Percentiles rank a stretch among this genome's conserved stretches.
Evolutionary conservation across 1,140 invertebrate genomes (phyloP).

Genomic region (Drosophila pseudoananassae): DNA sequence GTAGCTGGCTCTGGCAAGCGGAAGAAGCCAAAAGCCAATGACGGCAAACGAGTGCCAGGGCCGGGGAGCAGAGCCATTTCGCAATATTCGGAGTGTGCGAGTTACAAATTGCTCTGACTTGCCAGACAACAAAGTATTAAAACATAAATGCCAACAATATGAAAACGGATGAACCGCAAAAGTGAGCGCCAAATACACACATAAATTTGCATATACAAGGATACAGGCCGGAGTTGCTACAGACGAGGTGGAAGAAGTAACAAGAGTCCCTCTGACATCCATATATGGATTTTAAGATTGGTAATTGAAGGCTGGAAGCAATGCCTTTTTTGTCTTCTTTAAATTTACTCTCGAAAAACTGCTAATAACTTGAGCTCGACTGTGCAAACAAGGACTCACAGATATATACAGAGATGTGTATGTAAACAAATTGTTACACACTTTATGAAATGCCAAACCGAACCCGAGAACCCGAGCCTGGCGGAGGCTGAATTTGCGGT

Average conservation of each 20-base stretch:
- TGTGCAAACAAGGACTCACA: constrained; percentile 16
- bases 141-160: constrained; percentile 58
- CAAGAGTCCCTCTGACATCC: not conserved
- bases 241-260: not conserved
- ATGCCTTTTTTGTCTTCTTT: too few species aligned
- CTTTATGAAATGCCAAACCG: constrained; percentile 71
- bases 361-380: constrained; percentile 5
- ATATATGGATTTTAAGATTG: too few species aligned
- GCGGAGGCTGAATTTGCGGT: constrained; percentile 65
- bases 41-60: too few species aligned
- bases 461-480: constrained; percentile 11
- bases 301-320: too few species aligned
- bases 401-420: constrained; percentile 55
- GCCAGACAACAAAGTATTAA: constrained; percentile 51
- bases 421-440: constrained; percentile 73
- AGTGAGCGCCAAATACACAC: constrained; percentile 31
- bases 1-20: constrained; percentile 22
- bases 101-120: constrained; percentile 24
- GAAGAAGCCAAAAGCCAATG: not conserved
- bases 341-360: not conserved
- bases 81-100: constrained; percentile 3
- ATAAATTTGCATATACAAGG: constrained; percentile 29
- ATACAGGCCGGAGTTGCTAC: constrained; percentile 3
- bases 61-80: constrained; percentile 8
- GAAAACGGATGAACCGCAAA: constrained; percentile 61